Percentiles rank a stretch among this genome's conserved stretches.
These are phyloP conservation scores for Galleria mellonella DNA, from an alignment of 1,140 invertebrate genomes.

Conservation along the genomic window DNA sequence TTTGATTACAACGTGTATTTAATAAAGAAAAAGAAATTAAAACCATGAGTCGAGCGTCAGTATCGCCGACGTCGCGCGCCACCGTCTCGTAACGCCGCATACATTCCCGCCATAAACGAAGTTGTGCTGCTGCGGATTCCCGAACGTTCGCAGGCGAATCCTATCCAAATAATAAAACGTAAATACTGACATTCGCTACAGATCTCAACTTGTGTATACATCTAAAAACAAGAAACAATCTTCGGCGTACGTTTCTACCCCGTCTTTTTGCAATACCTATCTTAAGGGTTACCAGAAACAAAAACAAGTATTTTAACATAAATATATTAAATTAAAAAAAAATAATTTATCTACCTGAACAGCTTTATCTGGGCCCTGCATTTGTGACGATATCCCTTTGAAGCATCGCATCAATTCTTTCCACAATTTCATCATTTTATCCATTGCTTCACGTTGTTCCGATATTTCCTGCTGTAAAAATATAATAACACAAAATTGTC, in stretches of 20 bases:
- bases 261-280: no score
- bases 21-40: no score
- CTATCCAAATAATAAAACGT: conserved; percentile 12
- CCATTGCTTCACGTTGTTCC: conserved; percentile 62
- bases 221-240: no score
- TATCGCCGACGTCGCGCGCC: conserved; percentile 58
- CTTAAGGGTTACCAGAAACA: neutral
- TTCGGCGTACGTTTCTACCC: no score
- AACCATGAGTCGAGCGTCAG: conserved; percentile 59
- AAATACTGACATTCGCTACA: no score
- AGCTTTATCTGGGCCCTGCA: conserved; percentile 31
- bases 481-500: no score
- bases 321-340: neutral
- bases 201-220: no score
- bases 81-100: conserved; percentile 63
- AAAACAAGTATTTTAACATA: neutral
- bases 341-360: conserved; percentile 22
- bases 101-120: conserved; percentile 60
- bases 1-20: no score
- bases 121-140: conserved; percentile 49
- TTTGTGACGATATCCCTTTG: conserved; percentile 40
- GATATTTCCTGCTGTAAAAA: conserved; percentile 55
- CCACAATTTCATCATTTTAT: conserved; percentile 67
- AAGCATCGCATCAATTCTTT: conserved; percentile 64
- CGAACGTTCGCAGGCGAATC: conserved; percentile 39